These are phyloP conservation scores for Canis aureus DNA, from an alignment of 2,113 vertebrate genomes.

Conservation along the genomic window DNA sequence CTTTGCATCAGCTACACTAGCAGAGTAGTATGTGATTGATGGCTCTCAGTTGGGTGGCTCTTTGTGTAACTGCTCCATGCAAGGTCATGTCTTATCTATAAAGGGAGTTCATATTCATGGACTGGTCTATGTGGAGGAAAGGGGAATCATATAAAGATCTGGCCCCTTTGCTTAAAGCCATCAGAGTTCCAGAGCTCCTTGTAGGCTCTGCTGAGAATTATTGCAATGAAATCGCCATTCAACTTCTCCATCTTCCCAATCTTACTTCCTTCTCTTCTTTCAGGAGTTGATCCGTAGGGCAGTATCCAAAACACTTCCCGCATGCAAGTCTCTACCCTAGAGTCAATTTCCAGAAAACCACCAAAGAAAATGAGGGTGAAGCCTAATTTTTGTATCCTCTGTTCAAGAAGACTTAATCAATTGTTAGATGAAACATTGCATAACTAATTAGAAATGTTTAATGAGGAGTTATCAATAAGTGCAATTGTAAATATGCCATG, in stretches of 20 bases:
- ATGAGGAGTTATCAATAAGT: not conserved
- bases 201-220: not conserved
- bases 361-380: not conserved
- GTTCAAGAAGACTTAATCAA: not conserved
- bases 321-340: not conserved
- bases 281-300: not conserved
- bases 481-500: not conserved
- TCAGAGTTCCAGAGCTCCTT: not conserved
- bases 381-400: not conserved
- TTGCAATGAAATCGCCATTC: not conserved
- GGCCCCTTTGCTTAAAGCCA: fast-evolving
- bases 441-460: not conserved
- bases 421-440: not conserved
- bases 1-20: not conserved
- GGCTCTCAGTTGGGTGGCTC: not conserved
- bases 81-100: no score
- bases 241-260: not conserved
- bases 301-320: fast-evolving
- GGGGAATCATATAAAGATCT: not conserved
- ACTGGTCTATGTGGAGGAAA: not conserved
- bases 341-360: not conserved
- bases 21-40: not conserved
- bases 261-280: not conserved
- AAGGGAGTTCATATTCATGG: not conserved
- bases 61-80: fast-evolving